Base-by-base conservation (phyloP, 1,140 invertebrate species). In the Drosophila lini region DNA sequence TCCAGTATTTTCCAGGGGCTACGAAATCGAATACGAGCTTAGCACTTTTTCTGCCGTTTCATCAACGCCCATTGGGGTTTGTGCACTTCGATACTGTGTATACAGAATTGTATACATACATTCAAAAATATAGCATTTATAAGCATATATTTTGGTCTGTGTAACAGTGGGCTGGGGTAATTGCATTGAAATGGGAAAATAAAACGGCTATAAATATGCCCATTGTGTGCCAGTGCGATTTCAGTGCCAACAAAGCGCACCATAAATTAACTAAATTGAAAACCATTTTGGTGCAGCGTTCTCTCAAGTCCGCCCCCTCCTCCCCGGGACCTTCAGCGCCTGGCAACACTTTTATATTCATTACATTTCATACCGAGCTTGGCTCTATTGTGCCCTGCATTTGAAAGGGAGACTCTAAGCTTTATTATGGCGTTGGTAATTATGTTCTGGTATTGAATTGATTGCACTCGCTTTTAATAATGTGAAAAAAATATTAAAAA, bases 191-290 rank as follows among this genome's bases (percentile, higher is more conserved):
- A 80, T 88, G 76, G 76, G 76, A 74, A 82, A 88, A 88, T 86
- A 88, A 86, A 83, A 88, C 59, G 71, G 77, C 71, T 44, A 86
- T 86, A 86, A 86, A 86, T 86, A 88, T 77, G 71, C 63, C 67
- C 76, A 80, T 86, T 86, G 75, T 86, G 53, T 53, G 75, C 48
- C 59, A 52, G 67, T 77, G 74, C 65, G 69, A 71, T 59, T 71
- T 40, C 44, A 42, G 65, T 22, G 65, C 65, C 58, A 86, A 86
- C 82, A 86, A 86, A 70, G 76, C 55, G 53, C 58, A 44, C 53
- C 83, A 86, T 86, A 86, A 86, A 86, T 86, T 86, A 86, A 81
- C 83, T 74, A 89, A 86, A 86, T 86, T 86, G 80, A 86, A 86
- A 83, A 83, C 71, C 67, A 77, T 82, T 88, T 78, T 45, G 50